Evolutionary conservation across 2,888 invertebrate species (phyloP), one percentile per base, ranked within the genome.

Genomic region (Ellobium chinense): DNA sequence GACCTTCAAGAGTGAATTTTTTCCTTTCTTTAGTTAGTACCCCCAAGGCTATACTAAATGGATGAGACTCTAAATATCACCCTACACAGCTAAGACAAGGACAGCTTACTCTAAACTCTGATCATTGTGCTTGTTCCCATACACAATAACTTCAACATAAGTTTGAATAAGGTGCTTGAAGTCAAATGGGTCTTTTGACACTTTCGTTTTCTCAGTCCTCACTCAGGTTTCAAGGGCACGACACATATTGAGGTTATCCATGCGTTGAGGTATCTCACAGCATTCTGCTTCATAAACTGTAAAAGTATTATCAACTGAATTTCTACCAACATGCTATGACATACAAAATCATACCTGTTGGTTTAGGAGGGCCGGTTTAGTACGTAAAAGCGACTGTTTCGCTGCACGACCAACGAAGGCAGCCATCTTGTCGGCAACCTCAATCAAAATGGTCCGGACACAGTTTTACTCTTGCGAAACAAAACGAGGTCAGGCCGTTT

Each of bases 371-470:
- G 72, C 77, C 63, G 83, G 83, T 80, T 85, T 86, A 12, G 86
- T 87, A 82, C 86, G 86, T 69, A 89, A 86, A 80, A 91, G 85
- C 60, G 88, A 88, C 73, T 88, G 89, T 78, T 85, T 87, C 68
- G 89, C 81, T 36, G 87, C 84, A 82, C 89, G 87, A 83, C 88
- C 88, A 74, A 88, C 86, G 74, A 89, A 77, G 73, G 90, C 87
- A 84, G 91, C 91, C 91, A 91, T 91, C 76, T 88, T 83, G 73
- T 39, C 58, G 27, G 63, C 39, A 39, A 70, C 70, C 63, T 31
- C 78, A 72, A 54, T 58, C 60, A 27, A 36, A 54, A 7, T 1
- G 36, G 39, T 68, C 14, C 65, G 65, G 14, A 24, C 46, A 63
- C 78, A 77, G 58, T 39, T n/a, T 31, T 14, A 27, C 31, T 29